phyloP scores from a whole-genome alignment of 2,113 vertebrate genomes.

The Myanophis thanlyinensis region DNA sequence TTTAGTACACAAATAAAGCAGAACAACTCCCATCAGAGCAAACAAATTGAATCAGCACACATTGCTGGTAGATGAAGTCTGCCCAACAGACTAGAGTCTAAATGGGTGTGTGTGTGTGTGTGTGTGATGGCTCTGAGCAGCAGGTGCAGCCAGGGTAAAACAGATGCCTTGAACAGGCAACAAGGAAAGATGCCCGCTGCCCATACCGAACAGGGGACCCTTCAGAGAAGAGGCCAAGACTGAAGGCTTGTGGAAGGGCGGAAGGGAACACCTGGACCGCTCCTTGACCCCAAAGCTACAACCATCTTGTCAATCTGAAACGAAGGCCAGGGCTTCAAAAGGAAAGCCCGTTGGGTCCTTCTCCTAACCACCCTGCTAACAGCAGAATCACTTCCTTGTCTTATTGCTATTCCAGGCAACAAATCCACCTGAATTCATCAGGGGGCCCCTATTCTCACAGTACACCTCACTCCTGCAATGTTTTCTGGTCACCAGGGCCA shows the following conservation, averaged over 20 bases:
- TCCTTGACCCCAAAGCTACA: background rate
- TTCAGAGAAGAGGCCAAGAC: background rate
- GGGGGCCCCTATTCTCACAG: background rate
- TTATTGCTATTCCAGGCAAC: background rate
- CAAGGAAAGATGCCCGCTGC: background rate
- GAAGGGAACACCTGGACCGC: background rate
- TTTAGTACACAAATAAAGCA: background rate
- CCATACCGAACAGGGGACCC: background rate
- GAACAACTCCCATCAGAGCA: background rate
- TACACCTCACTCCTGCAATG: background rate
- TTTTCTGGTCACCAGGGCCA: background rate
- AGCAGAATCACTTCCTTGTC: background rate
- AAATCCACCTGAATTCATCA: background rate
- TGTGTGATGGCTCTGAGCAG: background rate
- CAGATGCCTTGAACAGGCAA: background rate
- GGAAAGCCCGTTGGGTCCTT: background rate
- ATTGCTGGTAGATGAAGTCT: background rate
- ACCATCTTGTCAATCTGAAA: background rate
- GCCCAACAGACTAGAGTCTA: background rate
- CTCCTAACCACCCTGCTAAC: background rate
- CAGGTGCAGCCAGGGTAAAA: background rate
- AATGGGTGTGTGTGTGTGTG: too few relatives aligned
- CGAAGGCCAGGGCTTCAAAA: background rate
- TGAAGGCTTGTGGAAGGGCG: background rate
- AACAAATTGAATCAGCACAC: background rate